Evolutionary conservation across 2,113 vertebrate species (phyloP).

Genomic region (Xenus cinereus): DNA sequence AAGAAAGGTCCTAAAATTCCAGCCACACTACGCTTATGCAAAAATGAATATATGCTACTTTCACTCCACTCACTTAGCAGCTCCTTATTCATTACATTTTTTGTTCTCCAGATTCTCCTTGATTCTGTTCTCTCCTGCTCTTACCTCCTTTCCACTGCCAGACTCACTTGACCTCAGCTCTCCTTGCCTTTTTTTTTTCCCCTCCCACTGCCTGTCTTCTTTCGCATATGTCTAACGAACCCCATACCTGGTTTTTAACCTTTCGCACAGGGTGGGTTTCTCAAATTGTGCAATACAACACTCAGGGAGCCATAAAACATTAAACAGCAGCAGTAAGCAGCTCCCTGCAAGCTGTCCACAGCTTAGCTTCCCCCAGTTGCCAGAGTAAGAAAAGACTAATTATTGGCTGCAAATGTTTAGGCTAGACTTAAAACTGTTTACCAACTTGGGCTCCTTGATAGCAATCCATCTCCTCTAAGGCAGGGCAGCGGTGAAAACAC

Average conservation of each 20-base stretch:
- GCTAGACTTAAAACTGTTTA: not conserved
- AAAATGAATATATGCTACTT: not conserved
- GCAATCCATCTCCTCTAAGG: not conserved
- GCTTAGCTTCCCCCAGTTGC: not conserved
- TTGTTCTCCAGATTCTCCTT: not conserved
- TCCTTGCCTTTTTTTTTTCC: not conserved
- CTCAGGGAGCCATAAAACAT: not conserved
- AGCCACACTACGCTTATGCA: not conserved
- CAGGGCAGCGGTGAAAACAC: not conserved
- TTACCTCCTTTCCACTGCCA: not conserved
- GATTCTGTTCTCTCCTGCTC: not conserved
- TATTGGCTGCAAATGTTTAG: not conserved
- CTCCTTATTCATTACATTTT: not conserved
- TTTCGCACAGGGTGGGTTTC: not conserved
- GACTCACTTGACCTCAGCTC: not conserved
- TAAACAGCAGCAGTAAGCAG: not conserved
- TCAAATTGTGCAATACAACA: not conserved
- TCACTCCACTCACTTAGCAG: not conserved
- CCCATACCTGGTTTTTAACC: not conserved
- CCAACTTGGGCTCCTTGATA: not conserved
- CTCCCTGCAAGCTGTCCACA: not conserved
- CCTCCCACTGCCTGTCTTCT: not conserved
- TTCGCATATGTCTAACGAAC: accelerated
- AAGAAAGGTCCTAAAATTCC: not conserved
- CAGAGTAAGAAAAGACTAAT: not conserved